Percentiles rank a stretch among this genome's conserved stretches.
These are phyloP conservation scores for Pavo muticus DNA, from an alignment of 2,113 vertebrate genomes.

Conservation along the genomic window DNA sequence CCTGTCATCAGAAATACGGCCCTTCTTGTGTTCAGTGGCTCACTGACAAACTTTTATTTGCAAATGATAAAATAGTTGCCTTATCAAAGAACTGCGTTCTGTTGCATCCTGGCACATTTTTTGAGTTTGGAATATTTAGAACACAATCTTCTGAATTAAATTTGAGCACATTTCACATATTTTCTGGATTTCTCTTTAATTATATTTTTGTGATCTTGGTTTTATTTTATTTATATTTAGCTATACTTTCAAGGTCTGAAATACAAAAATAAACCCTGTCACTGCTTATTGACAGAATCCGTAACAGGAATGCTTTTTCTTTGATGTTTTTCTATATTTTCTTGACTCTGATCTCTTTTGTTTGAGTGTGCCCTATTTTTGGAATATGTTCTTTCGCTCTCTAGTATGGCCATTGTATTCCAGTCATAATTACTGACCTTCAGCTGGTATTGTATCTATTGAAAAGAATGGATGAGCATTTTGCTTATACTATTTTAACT, in stretches of 20 bases:
- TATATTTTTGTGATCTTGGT: not conserved
- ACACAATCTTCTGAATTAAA: not conserved
- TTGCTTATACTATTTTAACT: not conserved
- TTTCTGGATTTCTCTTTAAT: not conserved
- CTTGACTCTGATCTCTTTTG: not conserved
- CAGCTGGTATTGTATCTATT: not conserved
- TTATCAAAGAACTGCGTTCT: not conserved
- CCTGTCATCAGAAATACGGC: not conserved
- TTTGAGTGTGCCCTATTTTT: not conserved
- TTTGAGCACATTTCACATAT: not conserved
- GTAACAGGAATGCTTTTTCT: not conserved
- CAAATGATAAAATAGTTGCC: too few relatives aligned
- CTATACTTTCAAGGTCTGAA: too few relatives aligned
- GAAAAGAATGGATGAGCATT: not conserved
- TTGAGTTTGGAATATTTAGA: not conserved
- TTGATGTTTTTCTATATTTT: not conserved
- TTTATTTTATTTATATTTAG: not conserved
- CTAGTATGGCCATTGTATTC: too few relatives aligned
- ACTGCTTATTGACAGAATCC: not conserved
- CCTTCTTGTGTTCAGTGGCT: too few relatives aligned
- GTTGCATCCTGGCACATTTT: not conserved
- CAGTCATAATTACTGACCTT: not conserved
- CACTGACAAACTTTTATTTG: too few relatives aligned
- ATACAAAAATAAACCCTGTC: not conserved
- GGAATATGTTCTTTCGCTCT: not conserved